These are phyloP conservation scores for Phycodurus eques DNA, from an alignment of 2,113 vertebrate genomes.

Conservation along the genomic window DNA sequence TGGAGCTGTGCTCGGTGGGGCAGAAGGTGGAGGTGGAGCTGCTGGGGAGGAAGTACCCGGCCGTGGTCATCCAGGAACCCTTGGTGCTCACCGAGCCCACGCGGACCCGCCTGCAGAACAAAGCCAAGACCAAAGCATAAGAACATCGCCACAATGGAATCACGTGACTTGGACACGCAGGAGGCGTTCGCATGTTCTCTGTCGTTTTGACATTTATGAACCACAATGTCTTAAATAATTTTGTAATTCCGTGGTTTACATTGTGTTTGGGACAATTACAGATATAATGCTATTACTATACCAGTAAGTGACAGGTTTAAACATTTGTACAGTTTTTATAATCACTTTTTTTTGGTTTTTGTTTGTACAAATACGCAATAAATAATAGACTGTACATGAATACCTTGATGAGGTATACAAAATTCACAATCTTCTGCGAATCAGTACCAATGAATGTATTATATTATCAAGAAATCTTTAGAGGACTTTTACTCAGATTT, in stretches of 20 bases:
- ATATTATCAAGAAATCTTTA: not conserved
- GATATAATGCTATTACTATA: not conserved
- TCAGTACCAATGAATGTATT: not conserved
- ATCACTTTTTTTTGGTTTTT: slow-evolving; percentile 17
- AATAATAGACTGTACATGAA: slow-evolving; percentile 15
- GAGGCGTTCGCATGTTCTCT: not conserved
- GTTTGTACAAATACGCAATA: slow-evolving; percentile 10
- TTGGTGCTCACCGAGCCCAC: slow-evolving; percentile 86
- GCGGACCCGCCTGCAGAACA: slow-evolving; percentile 80
- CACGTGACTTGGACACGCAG: not conserved
- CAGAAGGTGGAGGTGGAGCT: slow-evolving; percentile 91
- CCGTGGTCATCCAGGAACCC: slow-evolving; percentile 83
- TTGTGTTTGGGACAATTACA: not conserved
- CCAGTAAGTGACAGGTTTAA: not conserved
- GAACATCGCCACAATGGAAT: not conserved
- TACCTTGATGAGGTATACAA: not conserved
- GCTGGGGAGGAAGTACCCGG: slow-evolving; percentile 84
- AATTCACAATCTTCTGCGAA: not conserved
- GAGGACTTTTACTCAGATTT: not conserved
- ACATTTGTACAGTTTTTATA: slow-evolving; percentile 38
- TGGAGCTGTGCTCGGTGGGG: slow-evolving; percentile 79
- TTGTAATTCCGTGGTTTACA: slow-evolving; percentile 2
- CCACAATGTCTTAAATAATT: slow-evolving; percentile 16
- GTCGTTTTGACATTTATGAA: not conserved
- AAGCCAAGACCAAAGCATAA: slow-evolving; percentile 60